Percentiles rank a stretch among this genome's conserved stretches.
Conservation (phyloP, 2,113 vertebrate genomes). For the Ceuthmochares aereus region DNA sequence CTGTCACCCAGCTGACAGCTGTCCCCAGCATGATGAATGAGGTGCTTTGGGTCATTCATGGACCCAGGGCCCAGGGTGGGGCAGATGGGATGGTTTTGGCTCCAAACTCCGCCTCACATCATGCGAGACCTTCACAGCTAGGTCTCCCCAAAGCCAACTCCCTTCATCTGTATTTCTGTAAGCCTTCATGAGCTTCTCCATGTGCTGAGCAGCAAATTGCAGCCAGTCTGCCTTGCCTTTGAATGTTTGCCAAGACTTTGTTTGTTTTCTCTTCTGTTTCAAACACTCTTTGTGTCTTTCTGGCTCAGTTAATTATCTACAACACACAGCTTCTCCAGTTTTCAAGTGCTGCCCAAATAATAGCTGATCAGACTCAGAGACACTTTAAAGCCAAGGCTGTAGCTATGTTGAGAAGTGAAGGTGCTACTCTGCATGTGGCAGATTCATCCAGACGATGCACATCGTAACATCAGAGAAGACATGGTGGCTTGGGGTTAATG, state of each 20-base stretch:
- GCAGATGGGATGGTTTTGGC: neutral
- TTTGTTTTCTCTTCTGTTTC: slow-evolving; percentile 47
- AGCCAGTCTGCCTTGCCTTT: neutral
- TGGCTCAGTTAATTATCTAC: neutral
- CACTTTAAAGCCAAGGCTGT: neutral
- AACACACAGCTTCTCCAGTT: neutral
- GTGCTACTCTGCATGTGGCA: neutral
- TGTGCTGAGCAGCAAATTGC: fast-evolving
- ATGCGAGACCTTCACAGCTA: fast-evolving
- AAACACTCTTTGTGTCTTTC: neutral
- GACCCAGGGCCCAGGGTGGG: neutral
- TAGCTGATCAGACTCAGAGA: neutral
- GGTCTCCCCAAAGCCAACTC: neutral
- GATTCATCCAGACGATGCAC: neutral
- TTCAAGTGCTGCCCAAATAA: neutral
- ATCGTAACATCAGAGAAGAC: neutral
- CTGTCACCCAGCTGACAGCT: neutral
- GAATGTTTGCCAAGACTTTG: neutral
- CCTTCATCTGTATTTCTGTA: neutral
- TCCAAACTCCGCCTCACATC: neutral
- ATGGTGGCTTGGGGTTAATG: neutral
- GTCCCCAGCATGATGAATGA: neutral
- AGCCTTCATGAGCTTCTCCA: neutral
- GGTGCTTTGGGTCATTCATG: neutral
- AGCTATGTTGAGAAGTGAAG: neutral